phyloP scores from a whole-genome alignment of 2,888 invertebrate species.

The Ormyrus labotus region DNA sequence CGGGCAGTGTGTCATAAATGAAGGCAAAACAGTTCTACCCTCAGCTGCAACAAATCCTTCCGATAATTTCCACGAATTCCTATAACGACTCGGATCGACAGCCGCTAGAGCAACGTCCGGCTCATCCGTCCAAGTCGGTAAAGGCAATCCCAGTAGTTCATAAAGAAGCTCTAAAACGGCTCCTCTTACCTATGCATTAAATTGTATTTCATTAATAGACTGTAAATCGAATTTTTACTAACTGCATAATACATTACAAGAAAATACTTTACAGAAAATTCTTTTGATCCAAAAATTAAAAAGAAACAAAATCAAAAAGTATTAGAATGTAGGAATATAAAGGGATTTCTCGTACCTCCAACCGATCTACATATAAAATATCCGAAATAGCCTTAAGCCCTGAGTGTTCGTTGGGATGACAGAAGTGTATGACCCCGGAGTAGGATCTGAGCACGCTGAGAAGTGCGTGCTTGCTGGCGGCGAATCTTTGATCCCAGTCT shows the following conservation, averaged over 20 bases:
- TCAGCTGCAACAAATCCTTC: constrained; percentile 98
- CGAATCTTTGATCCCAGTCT: constrained; percentile 85
- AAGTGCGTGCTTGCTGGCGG: constrained; percentile 89
- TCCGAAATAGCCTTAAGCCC: constrained; percentile 88
- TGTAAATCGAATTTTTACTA: too few species aligned
- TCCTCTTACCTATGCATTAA: constrained; percentile 81
- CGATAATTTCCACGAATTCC: constrained; percentile 91
- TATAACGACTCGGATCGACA: constrained; percentile 84
- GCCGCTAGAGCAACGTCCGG: constrained; percentile 91
- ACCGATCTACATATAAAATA: constrained; percentile 89
- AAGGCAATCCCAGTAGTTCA: constrained; percentile 90
- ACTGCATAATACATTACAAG: too few species aligned
- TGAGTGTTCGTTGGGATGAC: constrained; percentile 85
- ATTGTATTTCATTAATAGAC: neutral
- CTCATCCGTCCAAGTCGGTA: constrained; percentile 96
- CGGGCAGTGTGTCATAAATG: constrained; percentile 89
- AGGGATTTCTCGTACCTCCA: constrained; percentile 79
- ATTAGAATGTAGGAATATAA: too few species aligned
- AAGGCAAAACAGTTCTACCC: constrained; percentile 90
- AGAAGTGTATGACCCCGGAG: constrained; percentile 93
- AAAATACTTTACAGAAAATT: too few species aligned
- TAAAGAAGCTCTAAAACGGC: constrained; percentile 94
- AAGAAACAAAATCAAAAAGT: too few species aligned
- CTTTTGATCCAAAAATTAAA: too few species aligned
- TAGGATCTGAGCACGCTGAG: constrained; percentile 92